Conservation (phyloP, 2,113 vertebrate species). For the Kryptolebias marmoratus region DNA sequence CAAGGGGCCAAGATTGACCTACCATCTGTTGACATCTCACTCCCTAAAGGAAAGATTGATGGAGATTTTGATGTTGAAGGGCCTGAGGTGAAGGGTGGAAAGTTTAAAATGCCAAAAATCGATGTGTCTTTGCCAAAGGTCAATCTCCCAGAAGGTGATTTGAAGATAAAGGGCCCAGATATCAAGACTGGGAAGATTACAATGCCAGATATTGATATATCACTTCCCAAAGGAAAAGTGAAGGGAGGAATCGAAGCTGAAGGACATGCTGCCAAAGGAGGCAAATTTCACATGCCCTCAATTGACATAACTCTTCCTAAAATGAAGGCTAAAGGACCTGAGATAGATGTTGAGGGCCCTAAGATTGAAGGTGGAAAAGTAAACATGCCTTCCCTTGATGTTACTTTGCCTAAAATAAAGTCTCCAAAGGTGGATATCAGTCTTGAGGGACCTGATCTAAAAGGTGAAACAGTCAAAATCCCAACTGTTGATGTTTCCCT, state of each 20-base stretch:
- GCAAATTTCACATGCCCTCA: constrained; percentile 69
- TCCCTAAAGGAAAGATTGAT: constrained; percentile 61
- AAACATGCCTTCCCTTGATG: constrained; percentile 59
- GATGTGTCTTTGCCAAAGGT: constrained; percentile 13
- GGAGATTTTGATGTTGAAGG: constrained; percentile 38
- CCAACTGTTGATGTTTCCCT: constrained; percentile 45
- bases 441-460: constrained; percentile 29
- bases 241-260: constrained; percentile 1
- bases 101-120: constrained; percentile 38
- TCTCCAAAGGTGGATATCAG: constrained; percentile 30
- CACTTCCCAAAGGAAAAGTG: constrained; percentile 51
- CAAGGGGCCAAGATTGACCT: constrained; percentile 31
- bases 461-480: constrained; percentile 56
- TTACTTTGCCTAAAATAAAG: constrained; percentile 61
- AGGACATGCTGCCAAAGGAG: constrained; percentile 18
- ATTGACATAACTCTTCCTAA: constrained; percentile 65
- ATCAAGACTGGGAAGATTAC: constrained; percentile 9
- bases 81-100: constrained; percentile 42
- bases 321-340: constrained; percentile 53
- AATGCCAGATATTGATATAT: constrained; percentile 17
- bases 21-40: constrained; percentile 57
- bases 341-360: constrained; percentile 39
- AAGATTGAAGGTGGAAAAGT: constrained; percentile 58
- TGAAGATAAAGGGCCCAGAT: constrained; percentile 13
- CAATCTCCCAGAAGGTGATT: constrained; percentile 19